Evolutionary conservation across 1,140 invertebrate species (phyloP).

Genomic region (Parasteatoda tepidariorum): DNA sequence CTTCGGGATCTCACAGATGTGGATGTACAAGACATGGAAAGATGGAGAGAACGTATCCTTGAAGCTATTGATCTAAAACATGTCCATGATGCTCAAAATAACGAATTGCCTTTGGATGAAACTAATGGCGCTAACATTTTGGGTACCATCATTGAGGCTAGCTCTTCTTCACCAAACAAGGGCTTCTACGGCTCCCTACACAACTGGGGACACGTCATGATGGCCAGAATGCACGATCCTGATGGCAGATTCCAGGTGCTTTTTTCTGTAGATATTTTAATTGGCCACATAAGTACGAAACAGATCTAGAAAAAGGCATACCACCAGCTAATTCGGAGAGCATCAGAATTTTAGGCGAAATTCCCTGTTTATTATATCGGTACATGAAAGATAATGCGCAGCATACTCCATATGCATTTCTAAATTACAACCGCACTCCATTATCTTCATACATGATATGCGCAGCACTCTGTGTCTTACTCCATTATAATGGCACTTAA

Average conservation of each 20-base stretch:
- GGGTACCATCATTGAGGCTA: slow-evolving; percentile 72
- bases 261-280: no score
- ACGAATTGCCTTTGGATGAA: slow-evolving; percentile 36
- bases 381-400: no score
- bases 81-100: slow-evolving; percentile 29
- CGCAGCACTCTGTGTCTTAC: no score
- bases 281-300: no score
- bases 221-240: slow-evolving; percentile 79
- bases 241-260: slow-evolving; percentile 68
- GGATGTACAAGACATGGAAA: slow-evolving; percentile 69
- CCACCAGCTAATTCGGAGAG: no score
- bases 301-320: no score
- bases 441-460: no score
- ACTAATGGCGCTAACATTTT: slow-evolving; percentile 69
- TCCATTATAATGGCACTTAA: no score
- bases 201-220: slow-evolving; percentile 69
- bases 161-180: slow-evolving; percentile 69
- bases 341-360: no score
- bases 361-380: no score
- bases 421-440: no score
- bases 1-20: slow-evolving; percentile 68
- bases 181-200: slow-evolving; percentile 70
- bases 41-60: slow-evolving; percentile 62
- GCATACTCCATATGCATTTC: no score
- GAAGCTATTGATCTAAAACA: slow-evolving; percentile 56